Percentiles rank a stretch among this genome's conserved stretches.
phyloP scores from a whole-genome alignment of 2,113 vertebrate species.

The Tachysurus vachellii region DNA sequence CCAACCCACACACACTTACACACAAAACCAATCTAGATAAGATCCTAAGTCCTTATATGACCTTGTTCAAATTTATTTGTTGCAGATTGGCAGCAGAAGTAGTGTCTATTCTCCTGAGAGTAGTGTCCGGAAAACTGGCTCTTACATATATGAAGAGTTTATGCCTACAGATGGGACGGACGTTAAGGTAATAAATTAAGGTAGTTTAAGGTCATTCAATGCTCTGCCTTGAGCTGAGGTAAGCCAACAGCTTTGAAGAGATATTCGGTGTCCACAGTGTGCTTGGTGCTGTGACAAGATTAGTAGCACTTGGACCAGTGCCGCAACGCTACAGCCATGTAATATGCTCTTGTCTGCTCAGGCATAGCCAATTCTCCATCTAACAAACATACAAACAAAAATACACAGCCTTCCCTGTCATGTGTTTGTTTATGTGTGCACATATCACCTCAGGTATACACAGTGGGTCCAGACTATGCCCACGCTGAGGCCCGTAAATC shows the following conservation, averaged over 20 bases:
- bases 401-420: neutral
- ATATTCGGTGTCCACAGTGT: neutral
- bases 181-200: conserved; percentile 80
- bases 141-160: conserved; percentile 91
- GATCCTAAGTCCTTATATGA: neutral
- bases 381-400: neutral
- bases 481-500: conserved; percentile 90
- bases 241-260: neutral
- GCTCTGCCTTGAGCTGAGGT: neutral
- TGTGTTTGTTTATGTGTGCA: conserved; percentile 11
- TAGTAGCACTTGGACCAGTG: neutral
- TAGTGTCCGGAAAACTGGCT: conserved; percentile 87
- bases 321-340: neutral
- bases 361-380: neutral
- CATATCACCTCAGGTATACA: conserved; percentile 78
- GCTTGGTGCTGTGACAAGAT: neutral
- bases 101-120: conserved; percentile 92
- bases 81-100: conserved; percentile 90
- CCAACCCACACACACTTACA: neutral
- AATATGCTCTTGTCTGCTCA: conserved; percentile 8
- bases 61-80: conserved; percentile 54
- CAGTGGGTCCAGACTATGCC: conserved; percentile 88
- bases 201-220: conserved; percentile 1
- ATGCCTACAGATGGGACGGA: conserved; percentile 93
- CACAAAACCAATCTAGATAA: neutral